These are phyloP conservation scores for Bombus soroeensis DNA, from an alignment of 1,140 invertebrate genomes.

Conservation along the genomic window DNA sequence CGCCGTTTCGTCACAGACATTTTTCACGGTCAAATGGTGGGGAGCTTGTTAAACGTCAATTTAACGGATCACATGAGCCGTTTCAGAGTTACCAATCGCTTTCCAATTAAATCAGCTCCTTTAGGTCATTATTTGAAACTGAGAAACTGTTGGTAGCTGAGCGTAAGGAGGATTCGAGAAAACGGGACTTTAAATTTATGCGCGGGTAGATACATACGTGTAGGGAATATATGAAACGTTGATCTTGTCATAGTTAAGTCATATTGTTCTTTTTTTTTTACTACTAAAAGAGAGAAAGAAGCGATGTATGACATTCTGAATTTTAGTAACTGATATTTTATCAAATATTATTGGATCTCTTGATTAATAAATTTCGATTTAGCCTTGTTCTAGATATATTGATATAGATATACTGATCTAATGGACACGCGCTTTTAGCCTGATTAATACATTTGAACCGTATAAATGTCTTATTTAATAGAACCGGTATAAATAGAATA, in stretches of 20 bases:
- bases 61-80: background rate
- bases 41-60: background rate
- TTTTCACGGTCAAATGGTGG: background rate
- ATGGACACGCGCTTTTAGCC: background rate
- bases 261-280: background rate
- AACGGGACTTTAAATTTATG: background rate
- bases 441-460: background rate
- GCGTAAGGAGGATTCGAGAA: background rate
- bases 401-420: background rate
- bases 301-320: too few species aligned
- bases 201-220: background rate
- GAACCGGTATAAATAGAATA: background rate
- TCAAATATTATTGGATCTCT: background rate
- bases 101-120: slow-evolving; percentile 13
- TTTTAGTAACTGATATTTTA: too few species aligned
- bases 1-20: background rate
- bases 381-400: background rate
- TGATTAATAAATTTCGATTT: background rate
- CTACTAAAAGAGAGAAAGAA: too few species aligned
- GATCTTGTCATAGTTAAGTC: background rate
- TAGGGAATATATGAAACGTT: background rate
- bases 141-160: background rate
- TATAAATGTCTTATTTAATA: background rate
- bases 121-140: background rate
- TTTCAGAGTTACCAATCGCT: background rate